Base-by-base conservation (phyloP, 35 echinoderm and acorn worm genomes). In the Hemicentrotus pulcherrimus region DNA sequence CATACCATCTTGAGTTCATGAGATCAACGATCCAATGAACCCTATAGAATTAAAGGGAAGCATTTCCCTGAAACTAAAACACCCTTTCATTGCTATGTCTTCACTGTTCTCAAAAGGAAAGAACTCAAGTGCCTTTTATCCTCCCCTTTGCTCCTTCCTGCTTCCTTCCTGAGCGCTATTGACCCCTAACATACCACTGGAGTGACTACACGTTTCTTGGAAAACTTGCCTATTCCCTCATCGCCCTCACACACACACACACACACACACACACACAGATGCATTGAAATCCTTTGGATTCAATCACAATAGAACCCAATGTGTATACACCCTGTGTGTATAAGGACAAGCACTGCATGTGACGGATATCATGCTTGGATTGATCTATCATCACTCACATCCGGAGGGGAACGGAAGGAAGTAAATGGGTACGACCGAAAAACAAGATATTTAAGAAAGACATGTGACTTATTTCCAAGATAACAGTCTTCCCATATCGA, bases 311-410 rank as follows among this genome's bases (percentile, higher is more conserved):
- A 30, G 88, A 15, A 90, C 88, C 32, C 46, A 45, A 18, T 89
- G 31, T 89, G 87, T 89, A n/a, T 90, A 28, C 61, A 70, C 61
- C 61, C 16, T 89, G 86, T 45, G 87, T 89, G 88, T 90, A 0
- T 90, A 47, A 48, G 91, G 45, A 48, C 18, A 58, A 93, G n/a
- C 48, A 24, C 45, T 31, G 18, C 91, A 47, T 93, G 91, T 93
- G 91, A 93, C 91, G 48, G 30, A 16, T 46, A 50, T 93, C 91
- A 93, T 47, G 91, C 91, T 31, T 93, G 91, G 91, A 93, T 50
- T 58, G 91, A 50, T 93, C 45, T 46, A 93, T 93, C 48, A 90
- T 93, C 91, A 93, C 91, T 50, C 91, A 93, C 91, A 50, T 93
- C 91, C 91, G 91, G 91, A 93, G 91, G 91, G 91, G 91, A 90